Base-by-base conservation (phyloP, 1,140 invertebrate species). In the Conus ventricosus region DNA sequence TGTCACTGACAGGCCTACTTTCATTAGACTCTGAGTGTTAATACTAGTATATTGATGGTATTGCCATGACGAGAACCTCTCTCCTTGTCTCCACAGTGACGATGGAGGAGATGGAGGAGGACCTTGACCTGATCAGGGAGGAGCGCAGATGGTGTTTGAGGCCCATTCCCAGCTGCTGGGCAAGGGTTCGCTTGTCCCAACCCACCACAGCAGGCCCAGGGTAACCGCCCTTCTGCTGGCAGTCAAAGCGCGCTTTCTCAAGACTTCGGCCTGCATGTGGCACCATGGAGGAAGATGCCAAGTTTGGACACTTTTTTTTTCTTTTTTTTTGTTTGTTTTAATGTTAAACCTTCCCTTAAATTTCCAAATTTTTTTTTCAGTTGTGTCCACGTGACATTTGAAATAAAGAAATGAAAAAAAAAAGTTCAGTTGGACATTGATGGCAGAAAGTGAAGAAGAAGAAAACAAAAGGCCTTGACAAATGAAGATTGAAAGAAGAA, bases 171-270 rank as follows among this genome's bases (percentile, higher is more conserved):
- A 96, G 7, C 95, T 99, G 51, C 96, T 99, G 0, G 97, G 97
- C 13, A 98, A 94, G 99, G 99, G 80, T 97, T 99, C 91, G 97
- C 98, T n/a, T 99, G 1, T 97, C 97, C 25, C 97, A 97, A 11
- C 97, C 98, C 13, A 97, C 97, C 10, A 97, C 78, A 97, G 91
- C 98, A 99, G 95, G 98, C 98, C 60, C 96, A 99, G 93, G 98
- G 98, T 7, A 97, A 97, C 94, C 96, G 88, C 97, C 98, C 71
- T 97, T 97, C 95, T 95, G 95, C 89, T 95, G 94, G 90, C 97
- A 98, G 93, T 98, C 53, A 98, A 98, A 99, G 93, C 96, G 98
- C n/a, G 96, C 82, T 99, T 99, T 94, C 96, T 99, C 23, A 97
- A 97, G 98, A 99, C 95, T 98, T 99, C 92, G 25, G 96, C 96